Base-by-base conservation (phyloP, 2,888 invertebrate species). In the Caenorhabditis panamensis region DNA sequence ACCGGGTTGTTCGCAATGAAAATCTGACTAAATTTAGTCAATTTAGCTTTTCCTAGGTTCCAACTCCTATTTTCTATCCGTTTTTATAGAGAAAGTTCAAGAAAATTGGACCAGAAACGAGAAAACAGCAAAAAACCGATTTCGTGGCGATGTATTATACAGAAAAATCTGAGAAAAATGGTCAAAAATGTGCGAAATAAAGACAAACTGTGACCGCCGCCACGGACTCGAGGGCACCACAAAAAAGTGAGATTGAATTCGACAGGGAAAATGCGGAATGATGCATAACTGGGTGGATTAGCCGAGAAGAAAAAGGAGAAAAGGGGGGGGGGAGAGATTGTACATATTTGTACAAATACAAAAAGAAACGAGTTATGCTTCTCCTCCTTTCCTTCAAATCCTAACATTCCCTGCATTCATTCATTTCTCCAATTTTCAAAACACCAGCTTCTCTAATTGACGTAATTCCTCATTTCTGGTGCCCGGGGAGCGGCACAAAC, bases 271-370 rank as follows among this genome's bases (percentile, higher is more conserved):
- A 54, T 58, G 56, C 67, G 67, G 58, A 68, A 68, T 58, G 47
- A 68, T 58, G 49, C 8, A 58, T 26, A 51, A 47, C 47, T 56
- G 54, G 44, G 56, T 44, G 66, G 44, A 66, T 66, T 56, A n/a
- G n/a, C n/a, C n/a, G n/a, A n/a, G n/a, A n/a, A n/a, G n/a, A n/a
- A n/a, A n/a, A n/a, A n/a, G n/a, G n/a, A n/a, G n/a, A n/a, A n/a
- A n/a, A n/a, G n/a, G n/a, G 51, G 54, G 44, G 56, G 47, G 51
- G 54, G n/a, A 56, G 58, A 47, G 47, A 68, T 68, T 28, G 58
- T 68, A 68, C 49, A 49, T 47, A 44, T 68, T 41, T 54, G 58
- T 47, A 58, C 67, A 68, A 68, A 68, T 49, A 66, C 22, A 58
- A 51, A 47, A 37, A 41, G 47, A 58, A 67, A 67, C 56, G 37